phyloP scores from a whole-genome alignment of 35 echinoderm and acorn worm genomes.

The Strongylocentrotus purpuratus region DNA sequence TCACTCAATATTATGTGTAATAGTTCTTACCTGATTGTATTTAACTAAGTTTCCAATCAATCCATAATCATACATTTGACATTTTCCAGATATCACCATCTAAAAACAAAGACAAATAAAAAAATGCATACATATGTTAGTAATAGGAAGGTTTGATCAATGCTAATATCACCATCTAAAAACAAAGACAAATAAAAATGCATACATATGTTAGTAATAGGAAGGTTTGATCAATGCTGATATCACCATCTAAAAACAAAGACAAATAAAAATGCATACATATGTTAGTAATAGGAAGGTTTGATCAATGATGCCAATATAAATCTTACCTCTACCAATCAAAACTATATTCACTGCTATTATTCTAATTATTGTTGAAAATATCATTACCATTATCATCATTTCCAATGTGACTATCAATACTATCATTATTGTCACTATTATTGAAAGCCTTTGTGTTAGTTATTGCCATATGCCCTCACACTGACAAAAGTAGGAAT shows the following conservation, averaged over 20 bases:
- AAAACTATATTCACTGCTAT: too few species aligned
- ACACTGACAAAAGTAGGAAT: too few species aligned
- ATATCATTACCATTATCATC: neutral
- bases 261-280: neutral
- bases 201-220: too few species aligned
- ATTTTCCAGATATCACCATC: constrained; percentile 80
- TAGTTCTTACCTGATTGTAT: constrained; percentile 74
- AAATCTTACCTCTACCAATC: too few species aligned
- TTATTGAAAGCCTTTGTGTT: too few species aligned
- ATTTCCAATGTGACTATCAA: neutral
- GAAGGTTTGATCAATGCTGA: constrained; percentile 41
- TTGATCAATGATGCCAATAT: too few species aligned
- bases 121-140: neutral
- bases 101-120: constrained; percentile 36
- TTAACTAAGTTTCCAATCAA: constrained; percentile 58
- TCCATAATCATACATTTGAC: constrained; percentile 91
- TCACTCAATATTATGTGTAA: too few species aligned
- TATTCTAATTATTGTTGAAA: too few species aligned
- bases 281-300: too few species aligned
- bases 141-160: too few species aligned
- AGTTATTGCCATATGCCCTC: too few species aligned
- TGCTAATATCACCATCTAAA: constrained; percentile 80
- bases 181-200: neutral
- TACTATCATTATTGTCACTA: neutral
- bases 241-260: constrained; percentile 68